Evolutionary conservation across 2,113 vertebrate species (phyloP).

Genomic region (Fregetta grallaria): DNA sequence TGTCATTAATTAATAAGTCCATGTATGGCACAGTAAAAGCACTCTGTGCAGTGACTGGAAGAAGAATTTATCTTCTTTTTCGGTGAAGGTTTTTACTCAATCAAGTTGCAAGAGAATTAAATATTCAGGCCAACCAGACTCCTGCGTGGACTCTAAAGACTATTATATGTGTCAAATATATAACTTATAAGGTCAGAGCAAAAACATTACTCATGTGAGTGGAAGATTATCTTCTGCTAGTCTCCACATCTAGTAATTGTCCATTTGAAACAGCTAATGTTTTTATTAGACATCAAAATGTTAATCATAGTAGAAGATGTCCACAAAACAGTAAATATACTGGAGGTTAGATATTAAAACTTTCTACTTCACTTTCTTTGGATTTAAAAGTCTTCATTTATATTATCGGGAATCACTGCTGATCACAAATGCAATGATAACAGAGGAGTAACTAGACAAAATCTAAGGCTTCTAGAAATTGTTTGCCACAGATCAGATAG

Average conservation of each 20-base stretch:
- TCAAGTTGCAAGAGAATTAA: not conserved
- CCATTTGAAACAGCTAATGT: not conserved
- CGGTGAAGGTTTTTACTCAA: not conserved
- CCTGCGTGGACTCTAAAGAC: not conserved
- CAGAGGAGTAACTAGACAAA: not conserved
- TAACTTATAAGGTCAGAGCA: not conserved
- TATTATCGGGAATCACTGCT: not conserved
- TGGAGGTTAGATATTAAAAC: not conserved
- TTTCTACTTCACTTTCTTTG: not conserved
- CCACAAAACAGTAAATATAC: not conserved
- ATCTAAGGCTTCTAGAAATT: not conserved
- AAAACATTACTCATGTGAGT: not conserved
- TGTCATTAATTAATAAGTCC: slow-evolving; percentile 37
- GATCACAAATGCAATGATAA: not conserved
- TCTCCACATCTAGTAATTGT: not conserved
- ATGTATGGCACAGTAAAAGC: not conserved
- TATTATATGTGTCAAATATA: not conserved
- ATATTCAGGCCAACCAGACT: not conserved
- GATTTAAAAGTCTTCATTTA: not conserved
- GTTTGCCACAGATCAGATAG: not conserved
- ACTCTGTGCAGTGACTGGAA: not conserved
- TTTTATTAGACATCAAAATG: not conserved
- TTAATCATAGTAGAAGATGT: not conserved
- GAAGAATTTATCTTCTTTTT: slow-evolving; percentile 16
- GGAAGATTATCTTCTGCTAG: not conserved